Evolutionary conservation across 1,140 invertebrate species (phyloP), one percentile per base, ranked within the genome.

Genomic region (Brachionus sp.): DNA sequence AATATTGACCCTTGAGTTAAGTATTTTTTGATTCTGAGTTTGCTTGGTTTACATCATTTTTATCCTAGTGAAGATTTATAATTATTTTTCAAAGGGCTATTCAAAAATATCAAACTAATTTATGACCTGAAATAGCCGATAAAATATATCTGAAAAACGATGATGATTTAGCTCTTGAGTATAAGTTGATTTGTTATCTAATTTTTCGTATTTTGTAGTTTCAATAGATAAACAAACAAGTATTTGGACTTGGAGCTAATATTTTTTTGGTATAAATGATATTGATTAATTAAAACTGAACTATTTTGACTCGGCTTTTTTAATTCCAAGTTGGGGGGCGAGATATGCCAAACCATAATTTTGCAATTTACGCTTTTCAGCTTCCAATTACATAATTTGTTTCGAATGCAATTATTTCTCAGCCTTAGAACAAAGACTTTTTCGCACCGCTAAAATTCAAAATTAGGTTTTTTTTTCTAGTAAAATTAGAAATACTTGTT

Each of bases 91-190:
- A 37, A 57, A 57, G 19, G 50, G 50, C 50, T 66, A 66, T 66
- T 66, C 64, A 4, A 70, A 70, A 70, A 70, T 70, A 70, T 70
- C 66, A 70, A 70, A 70, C 66, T 70, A 70, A 70, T 70, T 70
- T 70, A 70, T 70, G 66, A 70, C 35, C 66, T 70, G n/a, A 70
- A 70, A n/a, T 66, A 70, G 35, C n/a, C 50, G 50, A 57, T 57
- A 57, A 57, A 29, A 29, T 29, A 29, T 29, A 29, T 29, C 29
- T 29, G 29, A 29, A 29, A 57, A 57, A 16, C n/a, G 35, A 70
- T 70, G 29, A 70, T 70, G 66, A 70, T 70, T 70, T 70, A 70
- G 37, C 66, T 37, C 19, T 66, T 66, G 33, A 57, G 50, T 57
- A 2, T 23, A 57, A 57, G 50, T 57, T 57, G 50, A n/a, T 57